Evolutionary conservation across 2,113 vertebrate species (phyloP), one percentile per base, ranked within the genome.

Genomic region (Scortum barcoo): DNA sequence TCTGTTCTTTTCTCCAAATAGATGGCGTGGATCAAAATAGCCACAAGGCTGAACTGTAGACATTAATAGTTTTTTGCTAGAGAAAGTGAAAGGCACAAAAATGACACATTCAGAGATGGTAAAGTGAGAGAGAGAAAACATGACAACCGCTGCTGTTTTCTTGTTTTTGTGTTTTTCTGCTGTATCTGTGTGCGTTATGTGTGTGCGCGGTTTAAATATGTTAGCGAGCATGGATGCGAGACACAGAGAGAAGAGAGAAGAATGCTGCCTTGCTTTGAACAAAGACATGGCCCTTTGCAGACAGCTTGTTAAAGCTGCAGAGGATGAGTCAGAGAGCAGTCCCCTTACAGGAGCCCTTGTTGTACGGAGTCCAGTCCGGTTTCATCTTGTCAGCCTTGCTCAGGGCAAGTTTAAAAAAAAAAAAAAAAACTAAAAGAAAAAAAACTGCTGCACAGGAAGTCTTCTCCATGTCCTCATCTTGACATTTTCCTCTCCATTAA

Each of bases 331-430:
- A 93, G 91, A 93, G 88, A 81, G 85, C 86, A 83, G 83, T 71
- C 75, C 84, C 88, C 76, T 79, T 91, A 92, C 89, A 88, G 85
- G 86, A 90, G 87, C 50, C 88, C 83, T 90, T 86, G 87, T 87
- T 92, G 86, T 93, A 89, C 80, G 0, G 67, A 87, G 84, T 90
- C 89, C 89, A 91, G 85, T 90, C 91, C 48, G 79, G 89, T 93
- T 94, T 94, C 90, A 94, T 95, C 92, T 93, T 73, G 79, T 93
- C 93, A 91, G 86, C 63, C 60, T 72, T 63, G 85, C 89, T 92
- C 80, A 72, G 66, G 88, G 90, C 82, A 77, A 80, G 48, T 78
- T 48, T 16, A 17, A 72, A 51, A 65, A 67, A 54, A 57, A 67
- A 82, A 69, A 81, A 40, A 36, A 36, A 36, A 36, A 36, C 33